Percentiles rank a stretch among this genome's conserved stretches.
Conservation (phyloP, 2,888 invertebrate genomes). For the Platycheirus rosarum region DNA sequence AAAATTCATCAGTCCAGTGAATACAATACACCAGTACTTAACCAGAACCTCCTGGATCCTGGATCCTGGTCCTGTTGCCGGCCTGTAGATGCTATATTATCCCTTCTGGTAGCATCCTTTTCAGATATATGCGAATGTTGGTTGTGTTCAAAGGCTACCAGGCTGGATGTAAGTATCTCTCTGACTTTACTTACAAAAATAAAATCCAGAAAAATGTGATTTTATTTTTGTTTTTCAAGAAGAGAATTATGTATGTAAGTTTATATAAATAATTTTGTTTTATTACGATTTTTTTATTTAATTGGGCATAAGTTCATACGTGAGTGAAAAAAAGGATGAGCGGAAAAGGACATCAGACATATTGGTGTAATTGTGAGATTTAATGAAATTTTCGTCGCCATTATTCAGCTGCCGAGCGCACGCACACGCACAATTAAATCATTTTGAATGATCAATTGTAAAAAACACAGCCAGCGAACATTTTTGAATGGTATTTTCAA, state of each 20-base stretch:
- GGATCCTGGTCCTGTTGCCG: constrained; percentile 4
- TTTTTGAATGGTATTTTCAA: constrained; percentile 42
- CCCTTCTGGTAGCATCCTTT: constrained; percentile 9
- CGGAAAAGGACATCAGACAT: constrained; percentile 18
- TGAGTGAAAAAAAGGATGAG: constrained; percentile 7
- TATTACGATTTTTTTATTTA: constrained; percentile 27
- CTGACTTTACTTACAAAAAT: not conserved
- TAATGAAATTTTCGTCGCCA: constrained; percentile 60
- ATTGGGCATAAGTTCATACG: constrained; percentile 61
- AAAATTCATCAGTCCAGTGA: constrained; percentile 68
- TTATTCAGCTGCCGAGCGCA: constrained; percentile 24
- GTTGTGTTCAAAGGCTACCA: constrained; percentile 13
- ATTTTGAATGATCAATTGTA: constrained; percentile 64
- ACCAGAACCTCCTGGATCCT: constrained; percentile 38
- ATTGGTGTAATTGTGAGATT: constrained; percentile 63
- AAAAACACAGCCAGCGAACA: constrained; percentile 40
- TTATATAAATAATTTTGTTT: constrained; percentile 34
- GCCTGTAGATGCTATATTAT: constrained; percentile 3
- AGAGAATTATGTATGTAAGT: constrained; percentile 49
- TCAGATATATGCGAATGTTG: constrained; percentile 1
- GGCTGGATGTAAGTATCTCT: not conserved
- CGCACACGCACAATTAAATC: constrained; percentile 60
- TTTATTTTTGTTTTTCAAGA: constrained; percentile 5
- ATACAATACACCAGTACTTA: constrained; percentile 62
- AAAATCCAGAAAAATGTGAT: constrained; percentile 1